These are phyloP conservation scores for Phortica variegata DNA, from an alignment of 1,140 invertebrate species.

Conservation along the genomic window DNA sequence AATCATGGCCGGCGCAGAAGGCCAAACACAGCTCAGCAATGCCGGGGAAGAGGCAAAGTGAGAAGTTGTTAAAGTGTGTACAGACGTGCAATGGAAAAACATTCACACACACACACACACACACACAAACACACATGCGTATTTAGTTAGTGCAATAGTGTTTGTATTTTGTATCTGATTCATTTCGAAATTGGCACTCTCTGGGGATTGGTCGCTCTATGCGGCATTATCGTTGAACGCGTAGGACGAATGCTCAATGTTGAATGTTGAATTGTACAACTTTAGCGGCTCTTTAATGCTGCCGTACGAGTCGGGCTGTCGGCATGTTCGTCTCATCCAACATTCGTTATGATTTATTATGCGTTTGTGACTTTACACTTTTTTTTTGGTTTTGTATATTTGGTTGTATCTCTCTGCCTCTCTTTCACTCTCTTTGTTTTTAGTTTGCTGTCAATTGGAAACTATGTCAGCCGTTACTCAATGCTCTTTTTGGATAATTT, in stretches of 20 bases:
- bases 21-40: too few species aligned
- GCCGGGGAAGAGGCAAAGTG: too few species aligned
- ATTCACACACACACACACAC: background rate
- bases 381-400: too few species aligned
- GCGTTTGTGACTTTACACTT: conserved; percentile 50
- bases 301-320: conserved; percentile 36
- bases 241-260: conserved; percentile 22
- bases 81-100: too few species aligned
- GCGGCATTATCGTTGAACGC: conserved; percentile 16
- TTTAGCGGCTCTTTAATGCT: background rate
- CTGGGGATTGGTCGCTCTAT: conserved; percentile 17
- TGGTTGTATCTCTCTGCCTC: background rate
- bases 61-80: too few species aligned
- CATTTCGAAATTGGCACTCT: conserved; percentile 39
- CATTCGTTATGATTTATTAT: conserved; percentile 50
- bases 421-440: background rate
- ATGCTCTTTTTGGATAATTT: conserved; percentile 38
- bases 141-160: too few species aligned
- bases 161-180: conserved; percentile 8
- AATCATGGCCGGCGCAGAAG: conserved; percentile 23
- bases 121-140: background rate
- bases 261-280: conserved; percentile 17
- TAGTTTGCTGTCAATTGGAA: conserved; percentile 16
- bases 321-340: conserved; percentile 49
- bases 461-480: conserved; percentile 51